These are phyloP conservation scores for Cerastis rubricosa DNA, from an alignment of 2,888 invertebrate genomes.

Conservation along the genomic window DNA sequence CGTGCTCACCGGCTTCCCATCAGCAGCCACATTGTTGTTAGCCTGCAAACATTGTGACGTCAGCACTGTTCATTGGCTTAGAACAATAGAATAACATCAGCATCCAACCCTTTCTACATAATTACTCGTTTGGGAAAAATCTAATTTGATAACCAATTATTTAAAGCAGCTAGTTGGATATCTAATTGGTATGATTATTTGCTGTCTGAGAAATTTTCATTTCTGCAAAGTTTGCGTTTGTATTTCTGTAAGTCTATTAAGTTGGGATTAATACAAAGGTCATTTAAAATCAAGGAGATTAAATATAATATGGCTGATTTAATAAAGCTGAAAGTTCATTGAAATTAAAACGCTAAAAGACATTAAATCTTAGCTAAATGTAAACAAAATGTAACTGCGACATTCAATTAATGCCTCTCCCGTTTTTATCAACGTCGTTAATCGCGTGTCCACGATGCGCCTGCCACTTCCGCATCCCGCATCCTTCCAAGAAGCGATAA, in stretches of 20 bases:
- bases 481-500: constrained; percentile 23
- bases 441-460: constrained; percentile 32
- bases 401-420: constrained; percentile 14
- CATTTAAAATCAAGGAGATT: not conserved
- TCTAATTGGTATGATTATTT: not conserved
- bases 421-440: constrained; percentile 50
- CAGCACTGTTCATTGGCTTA: constrained; percentile 41
- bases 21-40: constrained; percentile 74
- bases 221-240: not conserved
- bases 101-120: constrained; percentile 43
- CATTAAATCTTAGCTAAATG: not conserved
- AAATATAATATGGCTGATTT: not conserved
- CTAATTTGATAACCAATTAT: not conserved
- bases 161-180: not conserved
- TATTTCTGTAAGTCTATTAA: not conserved
- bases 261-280: not conserved
- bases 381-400: constrained; percentile 30
- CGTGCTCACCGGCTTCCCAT: constrained; percentile 71
- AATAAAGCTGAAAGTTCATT: not conserved
- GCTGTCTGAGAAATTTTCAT: not conserved
- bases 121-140: constrained; percentile 26
- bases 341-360: not conserved
- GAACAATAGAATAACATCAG: constrained; percentile 49
- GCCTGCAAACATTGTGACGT: constrained; percentile 75
- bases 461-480: constrained; percentile 29